A percentile compares a stretch with the other conserved stretches of the same genome.
Conservation (phyloP, 2,888 invertebrate genomes). For the Tholera decimalis region DNA sequence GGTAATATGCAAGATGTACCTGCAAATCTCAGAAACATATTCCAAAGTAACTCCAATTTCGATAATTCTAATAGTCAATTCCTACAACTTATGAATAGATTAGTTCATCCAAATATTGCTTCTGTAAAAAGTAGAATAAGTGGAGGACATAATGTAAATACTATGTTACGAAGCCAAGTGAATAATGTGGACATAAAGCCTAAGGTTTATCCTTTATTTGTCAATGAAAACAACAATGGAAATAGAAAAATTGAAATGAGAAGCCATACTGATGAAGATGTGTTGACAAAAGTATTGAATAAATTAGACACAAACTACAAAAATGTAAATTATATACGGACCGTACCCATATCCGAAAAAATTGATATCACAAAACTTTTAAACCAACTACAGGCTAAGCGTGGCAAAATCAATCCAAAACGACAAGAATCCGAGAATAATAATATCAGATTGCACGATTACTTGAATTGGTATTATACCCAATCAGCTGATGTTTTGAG, state of each 20-base stretch:
- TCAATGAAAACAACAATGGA: neutral
- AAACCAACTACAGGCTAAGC: neutral
- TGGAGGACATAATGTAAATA: neutral
- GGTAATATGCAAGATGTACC: neutral
- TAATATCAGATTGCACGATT: neutral
- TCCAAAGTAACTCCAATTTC: neutral
- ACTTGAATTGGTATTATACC: neutral
- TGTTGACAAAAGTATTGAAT: neutral
- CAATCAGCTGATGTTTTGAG: neutral
- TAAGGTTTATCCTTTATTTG: constrained; percentile 19
- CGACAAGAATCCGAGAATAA: neutral
- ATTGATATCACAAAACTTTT: neutral
- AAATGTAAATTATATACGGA: neutral
- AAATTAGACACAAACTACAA: neutral
- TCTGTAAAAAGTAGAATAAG: constrained; percentile 17
- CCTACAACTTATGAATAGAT: neutral
- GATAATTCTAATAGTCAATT: constrained; percentile 1
- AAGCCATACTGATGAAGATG: neutral
- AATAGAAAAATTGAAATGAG: constrained; percentile 3
- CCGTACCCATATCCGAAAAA: constrained; percentile 5
- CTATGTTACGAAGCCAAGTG: constrained; percentile 2
- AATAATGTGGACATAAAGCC: constrained; percentile 13
- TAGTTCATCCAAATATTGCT: neutral
- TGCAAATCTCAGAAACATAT: neutral
- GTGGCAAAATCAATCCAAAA: neutral